Evolutionary conservation across 2,113 vertebrate genomes (phyloP).

Genomic region (Gnathonemus echidnorhynchus): DNA sequence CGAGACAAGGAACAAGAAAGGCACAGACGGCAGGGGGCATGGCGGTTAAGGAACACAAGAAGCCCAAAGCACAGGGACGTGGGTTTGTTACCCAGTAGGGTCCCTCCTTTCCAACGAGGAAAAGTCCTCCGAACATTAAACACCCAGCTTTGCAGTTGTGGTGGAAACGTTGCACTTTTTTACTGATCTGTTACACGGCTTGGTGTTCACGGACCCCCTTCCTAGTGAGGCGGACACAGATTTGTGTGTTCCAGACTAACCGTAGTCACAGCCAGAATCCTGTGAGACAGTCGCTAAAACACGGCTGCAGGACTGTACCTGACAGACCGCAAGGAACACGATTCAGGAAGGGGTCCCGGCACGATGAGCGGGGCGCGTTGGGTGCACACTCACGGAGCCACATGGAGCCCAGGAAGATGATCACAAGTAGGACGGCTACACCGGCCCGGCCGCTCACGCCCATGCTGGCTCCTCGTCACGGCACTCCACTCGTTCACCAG

Average conservation of each 20-base stretch:
- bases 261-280: not conserved
- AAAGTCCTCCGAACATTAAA: not conserved
- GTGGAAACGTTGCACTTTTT: not conserved
- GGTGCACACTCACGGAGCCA: conserved; percentile 54
- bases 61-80: not conserved
- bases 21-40: not conserved
- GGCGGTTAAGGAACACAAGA: not conserved
- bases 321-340: not conserved
- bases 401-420: conserved; percentile 51
- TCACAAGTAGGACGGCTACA: conserved; percentile 50
- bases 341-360: not conserved
- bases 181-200: not conserved
- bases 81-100: not conserved
- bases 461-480: not conserved
- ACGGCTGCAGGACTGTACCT: not conserved
- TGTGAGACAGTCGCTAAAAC: not conserved
- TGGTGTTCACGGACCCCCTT: not conserved
- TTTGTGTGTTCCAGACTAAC: not conserved
- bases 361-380: not conserved
- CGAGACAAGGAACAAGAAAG: not conserved
- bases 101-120: not conserved
- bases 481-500: not conserved
- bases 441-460: conserved; percentile 27
- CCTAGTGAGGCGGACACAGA: not conserved
- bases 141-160: not conserved